Percentiles rank a stretch among this genome's conserved stretches.
Evolutionary conservation across 2,113 vertebrate genomes (phyloP).

Genomic region (Patagioenas fasciata): DNA sequence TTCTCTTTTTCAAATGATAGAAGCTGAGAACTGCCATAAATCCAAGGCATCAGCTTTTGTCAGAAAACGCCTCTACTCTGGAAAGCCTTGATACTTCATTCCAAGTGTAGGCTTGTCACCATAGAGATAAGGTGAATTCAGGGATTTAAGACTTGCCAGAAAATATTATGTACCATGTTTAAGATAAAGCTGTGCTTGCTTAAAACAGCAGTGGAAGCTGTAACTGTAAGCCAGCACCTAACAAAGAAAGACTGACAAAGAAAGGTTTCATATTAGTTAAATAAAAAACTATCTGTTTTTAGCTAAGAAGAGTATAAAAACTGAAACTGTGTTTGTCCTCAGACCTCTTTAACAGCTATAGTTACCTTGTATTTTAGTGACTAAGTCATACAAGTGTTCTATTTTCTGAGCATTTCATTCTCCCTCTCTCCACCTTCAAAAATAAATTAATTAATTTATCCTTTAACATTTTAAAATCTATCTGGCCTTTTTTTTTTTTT

Average conservation of each 20-base stretch:
- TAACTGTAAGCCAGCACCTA: neutral
- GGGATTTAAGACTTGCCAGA: slow-evolving; percentile 35
- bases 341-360: neutral
- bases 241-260: neutral
- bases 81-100: slow-evolving; percentile 32
- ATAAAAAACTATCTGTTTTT: neutral
- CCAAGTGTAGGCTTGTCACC: slow-evolving; percentile 57
- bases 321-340: neutral
- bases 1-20: neutral
- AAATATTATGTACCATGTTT: slow-evolving; percentile 9
- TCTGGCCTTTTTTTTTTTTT: neutral
- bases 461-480: neutral
- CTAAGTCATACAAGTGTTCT: neutral
- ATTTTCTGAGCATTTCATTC: neutral
- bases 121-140: slow-evolving; percentile 62
- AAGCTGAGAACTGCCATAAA: neutral
- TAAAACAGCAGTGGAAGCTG: slow-evolving; percentile 4
- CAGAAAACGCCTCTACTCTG: neutral
- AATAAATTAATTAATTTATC: neutral
- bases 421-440: neutral
- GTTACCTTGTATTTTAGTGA: neutral
- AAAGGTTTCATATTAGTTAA: neutral
- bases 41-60: slow-evolving; percentile 27
- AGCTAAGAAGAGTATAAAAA: neutral
- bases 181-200: slow-evolving; percentile 13